A percentile compares a stretch with the other conserved stretches of the same genome.
These are phyloP conservation scores for Lepus oiostolus DNA, from an alignment of 2,797 vertebrate species.

Conservation along the genomic window DNA sequence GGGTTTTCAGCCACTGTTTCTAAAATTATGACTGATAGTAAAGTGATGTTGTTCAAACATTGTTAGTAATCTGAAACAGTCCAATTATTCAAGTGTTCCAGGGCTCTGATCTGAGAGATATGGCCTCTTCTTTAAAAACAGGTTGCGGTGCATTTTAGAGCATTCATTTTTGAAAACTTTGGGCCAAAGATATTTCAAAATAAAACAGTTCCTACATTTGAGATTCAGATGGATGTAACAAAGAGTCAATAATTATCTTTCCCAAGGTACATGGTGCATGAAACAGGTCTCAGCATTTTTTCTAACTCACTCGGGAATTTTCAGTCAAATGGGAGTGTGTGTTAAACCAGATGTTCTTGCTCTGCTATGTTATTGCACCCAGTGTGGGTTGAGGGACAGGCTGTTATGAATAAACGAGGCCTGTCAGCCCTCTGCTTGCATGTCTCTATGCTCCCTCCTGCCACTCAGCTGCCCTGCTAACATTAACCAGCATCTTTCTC, in stretches of 20 bases:
- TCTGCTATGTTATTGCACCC: background rate
- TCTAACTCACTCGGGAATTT: background rate
- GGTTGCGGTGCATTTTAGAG: background rate
- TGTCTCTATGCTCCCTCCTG: background rate
- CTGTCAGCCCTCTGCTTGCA: background rate
- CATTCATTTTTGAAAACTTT: slow-evolving; percentile 27
- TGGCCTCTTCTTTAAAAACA: slow-evolving; percentile 56
- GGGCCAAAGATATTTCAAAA: slow-evolving; percentile 9
- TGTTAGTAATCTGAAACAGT: slow-evolving; percentile 62
- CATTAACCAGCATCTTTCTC: background rate
- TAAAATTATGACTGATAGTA: slow-evolving; percentile 81
- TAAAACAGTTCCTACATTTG: slow-evolving; percentile 6
- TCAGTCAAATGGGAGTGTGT: background rate
- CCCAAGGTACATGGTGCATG: background rate
- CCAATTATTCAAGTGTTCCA: slow-evolving; percentile 62
- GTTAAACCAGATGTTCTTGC: background rate
- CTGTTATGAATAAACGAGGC: background rate
- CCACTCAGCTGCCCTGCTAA: background rate
- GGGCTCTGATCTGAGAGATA: slow-evolving; percentile 67
- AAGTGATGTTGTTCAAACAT: slow-evolving; percentile 64
- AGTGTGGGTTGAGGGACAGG: background rate
- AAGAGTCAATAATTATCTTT: slow-evolving; percentile 20
- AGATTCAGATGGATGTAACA: background rate
- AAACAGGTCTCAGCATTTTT: background rate
- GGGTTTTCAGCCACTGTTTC: slow-evolving; percentile 78